Base-by-base conservation (phyloP, 2,113 vertebrate species). In the Nestor notabilis region DNA sequence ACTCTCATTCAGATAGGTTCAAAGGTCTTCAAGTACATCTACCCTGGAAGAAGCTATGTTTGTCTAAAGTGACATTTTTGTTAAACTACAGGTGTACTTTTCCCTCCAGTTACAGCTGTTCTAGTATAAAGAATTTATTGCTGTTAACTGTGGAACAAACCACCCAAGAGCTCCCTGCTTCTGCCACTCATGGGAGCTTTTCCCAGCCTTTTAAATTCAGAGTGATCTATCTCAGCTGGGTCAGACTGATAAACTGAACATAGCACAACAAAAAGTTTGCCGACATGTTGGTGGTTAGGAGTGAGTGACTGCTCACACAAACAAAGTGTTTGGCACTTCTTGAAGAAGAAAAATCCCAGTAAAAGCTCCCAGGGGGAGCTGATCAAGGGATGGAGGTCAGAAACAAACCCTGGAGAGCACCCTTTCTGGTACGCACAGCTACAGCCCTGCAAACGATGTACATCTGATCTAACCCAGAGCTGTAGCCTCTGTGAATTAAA, bases 161-260 rank as follows among this genome's bases (percentile, higher is more conserved):
- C 9, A 25, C 4, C 2, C 0, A 1, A 68, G 13, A 60, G 5
- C 2, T 27, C 56, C 50, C 15, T 49, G 13, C 8, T 81, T 77
- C 56, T 81, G 11, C 28, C 31, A 21, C 37, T 47, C 47, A 47
- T 6, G 10, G 46, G 15, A 52, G 3, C 11, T 74, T 90, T 64
- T 10, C 24, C 17, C 33, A 12, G 8, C 0, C 29, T 64, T 78
- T 64, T 58, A 50, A 78, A 58, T 69, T 78, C 25, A 27, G 49
- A 44, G 4, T 18, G 19, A 64, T 23, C 5, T 37, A 52, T 28
- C 9, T 39, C 24, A 27, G 3, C 35, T n/a, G 4, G 2, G 5
- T 76, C 27, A 60, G 44, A 27, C 17, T 31, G 39, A 85, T 60
- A 47, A 89, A 37, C 7, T 13, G 18, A 60, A 31, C n/a, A 39